phyloP scores from a whole-genome alignment of 2,113 vertebrate genomes.

The Lampris megalopsis region DNA sequence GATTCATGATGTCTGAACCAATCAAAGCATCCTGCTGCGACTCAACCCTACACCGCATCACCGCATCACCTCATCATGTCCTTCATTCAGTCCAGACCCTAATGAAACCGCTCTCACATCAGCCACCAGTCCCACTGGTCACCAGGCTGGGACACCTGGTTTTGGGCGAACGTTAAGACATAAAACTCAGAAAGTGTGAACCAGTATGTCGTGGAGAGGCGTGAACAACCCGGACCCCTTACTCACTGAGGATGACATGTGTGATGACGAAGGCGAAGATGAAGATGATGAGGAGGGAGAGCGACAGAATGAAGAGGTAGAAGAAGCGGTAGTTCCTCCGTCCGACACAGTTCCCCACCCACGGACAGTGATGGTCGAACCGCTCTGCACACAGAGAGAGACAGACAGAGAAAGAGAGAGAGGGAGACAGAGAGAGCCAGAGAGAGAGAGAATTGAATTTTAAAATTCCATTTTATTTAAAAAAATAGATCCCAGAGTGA shows the following conservation, averaged over 20 bases:
- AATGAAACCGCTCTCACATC: no score
- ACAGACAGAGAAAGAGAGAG: neutral
- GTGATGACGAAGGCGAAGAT: conserved; percentile 95
- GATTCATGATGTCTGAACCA: no score
- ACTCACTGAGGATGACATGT: conserved; percentile 95
- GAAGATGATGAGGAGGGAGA: conserved; percentile 95
- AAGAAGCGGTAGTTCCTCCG: conserved; percentile 97
- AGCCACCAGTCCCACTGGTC: no score
- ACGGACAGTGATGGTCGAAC: conserved; percentile 95
- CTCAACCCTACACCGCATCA: no score
- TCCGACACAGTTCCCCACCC: conserved; percentile 95
- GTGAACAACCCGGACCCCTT: conserved; percentile 29
- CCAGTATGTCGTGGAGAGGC: neutral
- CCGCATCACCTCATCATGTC: no score
- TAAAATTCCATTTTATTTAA: no score
- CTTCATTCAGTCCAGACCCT: no score
- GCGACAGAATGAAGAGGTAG: conserved; percentile 96
- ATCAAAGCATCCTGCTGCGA: no score
- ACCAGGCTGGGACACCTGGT: no score
- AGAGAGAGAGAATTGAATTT: neutral
- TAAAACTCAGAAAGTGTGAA: neutral
- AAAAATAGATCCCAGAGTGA: no score
- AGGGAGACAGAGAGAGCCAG: neutral
- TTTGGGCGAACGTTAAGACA: no score
- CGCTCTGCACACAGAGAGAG: conserved; percentile 85